Base-by-base conservation (phyloP, 2,888 invertebrate genomes). In the Catocala sponsa region DNA sequence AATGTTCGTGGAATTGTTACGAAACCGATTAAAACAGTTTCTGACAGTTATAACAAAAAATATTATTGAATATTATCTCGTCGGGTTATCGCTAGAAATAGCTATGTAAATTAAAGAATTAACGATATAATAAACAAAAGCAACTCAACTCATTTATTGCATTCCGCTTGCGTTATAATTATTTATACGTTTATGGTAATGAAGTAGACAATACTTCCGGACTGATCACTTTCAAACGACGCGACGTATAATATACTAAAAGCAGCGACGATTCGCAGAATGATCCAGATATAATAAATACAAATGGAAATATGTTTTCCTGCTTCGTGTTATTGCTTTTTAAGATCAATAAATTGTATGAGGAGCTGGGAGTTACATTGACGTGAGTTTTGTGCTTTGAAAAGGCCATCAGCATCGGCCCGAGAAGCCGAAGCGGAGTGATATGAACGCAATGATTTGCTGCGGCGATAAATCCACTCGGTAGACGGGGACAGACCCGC, bases 381-480 rank as follows among this genome's bases (percentile, higher is more conserved):
- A 64, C 57, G 53, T 70, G 58, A 60, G 62, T 65, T 75, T 55
- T 66, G 68, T 55, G 44, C 59, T 64, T 70, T 64, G 59, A 58
- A 63, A 63, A 43, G 61, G 51, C 51, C 41, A 55, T 33, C 58
- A 46, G 62, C 59, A 46, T 41, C 62, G 59, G 59, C 64, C 63
- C 64, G 73, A 70, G 79, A 76, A 80, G 75, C 78, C 65, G 65
- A 71, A 72, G 69, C 62, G 66, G 75, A 80, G 77, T 80, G 80
- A 86, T 86, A 87, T 84, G 89, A 87, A 84, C 83, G 85, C 85
- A 89, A 89, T 91, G 90, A 91, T 91, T 91, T 90, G 91, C 89
- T 73, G 82, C 79, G 74, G 83, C 87, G 82, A 91, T 91, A 91
- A 92, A 91, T 91, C 83, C 83, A 79, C 68, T 77, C 74, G 78